phyloP scores from a whole-genome alignment of 1,140 invertebrate genomes.

The Philaenus spumarius region DNA sequence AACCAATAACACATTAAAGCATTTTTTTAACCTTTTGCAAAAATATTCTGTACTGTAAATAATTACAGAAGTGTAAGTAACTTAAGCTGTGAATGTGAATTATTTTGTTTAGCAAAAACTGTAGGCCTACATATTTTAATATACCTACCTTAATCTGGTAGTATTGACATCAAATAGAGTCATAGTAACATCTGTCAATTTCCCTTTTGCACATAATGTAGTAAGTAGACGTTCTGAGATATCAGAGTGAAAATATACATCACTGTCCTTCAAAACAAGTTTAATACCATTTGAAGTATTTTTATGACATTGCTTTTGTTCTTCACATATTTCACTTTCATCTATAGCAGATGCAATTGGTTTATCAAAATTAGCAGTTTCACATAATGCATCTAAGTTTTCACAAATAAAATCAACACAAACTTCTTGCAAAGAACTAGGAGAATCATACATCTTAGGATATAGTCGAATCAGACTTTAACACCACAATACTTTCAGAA shows the following conservation, averaged over 20 bases:
- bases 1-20: neutral
- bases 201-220: constrained; percentile 54
- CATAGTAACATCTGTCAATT: constrained; percentile 56
- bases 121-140: neutral
- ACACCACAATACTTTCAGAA: no score
- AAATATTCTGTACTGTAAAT: neutral
- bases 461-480: no score
- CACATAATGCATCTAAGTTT: constrained; percentile 54
- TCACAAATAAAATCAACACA: constrained; percentile 65
- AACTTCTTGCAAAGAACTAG: constrained; percentile 53
- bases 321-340: neutral
- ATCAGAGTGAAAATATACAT: constrained; percentile 58
- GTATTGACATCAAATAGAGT: constrained; percentile 57
- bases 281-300: constrained; percentile 14
- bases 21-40: neutral
- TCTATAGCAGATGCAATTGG: neutral
- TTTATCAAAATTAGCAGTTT: neutral
- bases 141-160: constrained; percentile 48
- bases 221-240: constrained; percentile 59
- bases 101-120: neutral
- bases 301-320: constrained; percentile 4
- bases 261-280: constrained; percentile 49
- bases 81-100: neutral
- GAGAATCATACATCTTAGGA: constrained; percentile 53
- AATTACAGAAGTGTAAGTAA: no score